phyloP scores from a whole-genome alignment of 2,888 invertebrate genomes.

The Pinctada fucata region DNA sequence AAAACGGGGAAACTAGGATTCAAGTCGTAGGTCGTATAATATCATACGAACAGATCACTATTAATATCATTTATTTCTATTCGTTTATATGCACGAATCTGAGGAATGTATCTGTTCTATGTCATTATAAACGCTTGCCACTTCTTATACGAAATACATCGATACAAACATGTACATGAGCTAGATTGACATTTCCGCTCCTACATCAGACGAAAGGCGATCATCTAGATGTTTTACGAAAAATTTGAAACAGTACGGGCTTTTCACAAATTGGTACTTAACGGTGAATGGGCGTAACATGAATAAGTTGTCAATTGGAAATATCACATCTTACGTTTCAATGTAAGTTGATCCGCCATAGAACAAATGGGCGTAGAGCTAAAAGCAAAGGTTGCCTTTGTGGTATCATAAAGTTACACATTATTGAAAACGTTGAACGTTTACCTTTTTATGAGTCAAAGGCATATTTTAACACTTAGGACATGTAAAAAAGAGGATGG shows the following conservation, averaged over 20 bases:
- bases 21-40: too few relatives aligned
- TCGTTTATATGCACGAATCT: too few relatives aligned
- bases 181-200: constrained; percentile 3
- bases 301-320: constrained; percentile 3
- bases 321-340: constrained; percentile 2
- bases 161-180: neutral
- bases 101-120: too few relatives aligned
- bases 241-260: neutral
- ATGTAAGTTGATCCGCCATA: neutral
- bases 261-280: constrained; percentile 1
- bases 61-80: too few relatives aligned
- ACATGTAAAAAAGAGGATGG: neutral
- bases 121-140: too few relatives aligned
- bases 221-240: neutral
- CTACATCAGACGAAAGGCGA: neutral
- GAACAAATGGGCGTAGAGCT: constrained; percentile 9
- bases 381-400: constrained; percentile 7
- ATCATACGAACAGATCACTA: too few relatives aligned
- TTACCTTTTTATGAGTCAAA: constrained; percentile 13
- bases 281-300: constrained; percentile 7
- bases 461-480: constrained; percentile 2
- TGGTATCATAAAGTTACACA: constrained; percentile 15
- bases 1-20: too few relatives aligned
- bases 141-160: too few relatives aligned
- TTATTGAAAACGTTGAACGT: constrained; percentile 20